Evolutionary conservation across 64 coral and sea anemone species (phyloP).

Genomic region (Dendrophyllia cribrosa): DNA sequence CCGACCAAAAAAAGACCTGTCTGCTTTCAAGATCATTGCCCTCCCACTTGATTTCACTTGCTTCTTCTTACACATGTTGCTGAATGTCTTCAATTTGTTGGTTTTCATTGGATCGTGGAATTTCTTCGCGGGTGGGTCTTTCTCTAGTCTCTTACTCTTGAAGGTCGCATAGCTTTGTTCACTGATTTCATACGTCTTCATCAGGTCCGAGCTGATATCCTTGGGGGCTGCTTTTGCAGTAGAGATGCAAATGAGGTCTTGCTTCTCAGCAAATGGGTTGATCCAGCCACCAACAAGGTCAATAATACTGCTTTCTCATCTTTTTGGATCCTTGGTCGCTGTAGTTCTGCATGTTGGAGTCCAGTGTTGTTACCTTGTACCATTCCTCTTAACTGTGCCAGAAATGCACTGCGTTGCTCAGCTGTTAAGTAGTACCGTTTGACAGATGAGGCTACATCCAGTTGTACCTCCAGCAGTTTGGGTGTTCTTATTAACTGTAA

Average conservation of each 20-base stretch:
- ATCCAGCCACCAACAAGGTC: neutral
- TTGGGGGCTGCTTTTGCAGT: slow-evolving; percentile 23
- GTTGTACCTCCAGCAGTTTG: slow-evolving; percentile 43
- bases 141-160: slow-evolving; percentile 21
- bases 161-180: slow-evolving; percentile 24
- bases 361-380: neutral
- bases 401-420: neutral
- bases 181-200: neutral
- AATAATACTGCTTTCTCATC: slow-evolving; percentile 35
- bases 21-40: slow-evolving; percentile 64
- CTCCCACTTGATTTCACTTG: slow-evolving; percentile 41
- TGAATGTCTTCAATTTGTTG: slow-evolving; percentile 48
- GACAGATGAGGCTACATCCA: slow-evolving; percentile 22
- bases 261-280: slow-evolving; percentile 15
- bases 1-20: slow-evolving; percentile 52
- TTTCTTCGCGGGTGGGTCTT: slow-evolving; percentile 1
- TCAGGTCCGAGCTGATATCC: slow-evolving; percentile 4
- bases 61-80: slow-evolving; percentile 58
- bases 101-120: slow-evolving; percentile 32
- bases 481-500: too few species aligned
- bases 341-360: slow-evolving; percentile 1
- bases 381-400: neutral
- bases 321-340: neutral
- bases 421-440: slow-evolving; percentile 12
- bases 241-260: slow-evolving; percentile 19